Base-by-base conservation (phyloP, 35 echinoderm and acorn worm species). In the Heliocidaris erythrogramma region DNA sequence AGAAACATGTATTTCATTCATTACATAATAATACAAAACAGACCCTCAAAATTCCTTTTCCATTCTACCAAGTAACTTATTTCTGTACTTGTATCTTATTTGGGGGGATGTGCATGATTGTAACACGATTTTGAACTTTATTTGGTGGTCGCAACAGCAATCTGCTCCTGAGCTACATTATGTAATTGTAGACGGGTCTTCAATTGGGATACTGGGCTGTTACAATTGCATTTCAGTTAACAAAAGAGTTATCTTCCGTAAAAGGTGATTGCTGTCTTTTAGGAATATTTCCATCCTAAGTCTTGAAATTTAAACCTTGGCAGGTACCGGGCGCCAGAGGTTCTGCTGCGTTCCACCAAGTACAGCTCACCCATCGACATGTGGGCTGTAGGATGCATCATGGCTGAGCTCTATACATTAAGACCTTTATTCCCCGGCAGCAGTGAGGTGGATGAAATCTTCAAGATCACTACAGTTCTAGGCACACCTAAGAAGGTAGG, bases 391-490 rank as follows among this genome's bases (percentile, higher is more conserved):
- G 97, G 97, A 30, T 97, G 96, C 47, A 98, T 98, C 49, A 98
- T 97, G 97, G 95, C 95, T 12, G 96, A 98, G 60, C 56, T 98
- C 7, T 98, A 98, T 86, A 98, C 97, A 13, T 94, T 98, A 29
- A 86, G 96, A 17, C 96, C 96, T 9, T 85, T 98, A 18, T 98
- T 98, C 86, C 97, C 97, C 16, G 96, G 97, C 2, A 98, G 90
- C 94, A 98, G 97, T 94, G 97, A 98, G 88, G 78, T 98, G 14
- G 97, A 98, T 97, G 97, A 98, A 92, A 98, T 98, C 11, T 98
- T 98, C 93, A 98, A 96, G 91, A 97, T 98, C 32, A 97, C 95
- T 85, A 94, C 97, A 14, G 94, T 98, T 9, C 59, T 98, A 27
- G 96, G 97, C 94, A 98, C 97, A 88, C 97, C 97, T 71, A 97